These are phyloP conservation scores for Phoenicopterus ruber DNA, from an alignment of 2,113 vertebrate genomes.

Conservation along the genomic window DNA sequence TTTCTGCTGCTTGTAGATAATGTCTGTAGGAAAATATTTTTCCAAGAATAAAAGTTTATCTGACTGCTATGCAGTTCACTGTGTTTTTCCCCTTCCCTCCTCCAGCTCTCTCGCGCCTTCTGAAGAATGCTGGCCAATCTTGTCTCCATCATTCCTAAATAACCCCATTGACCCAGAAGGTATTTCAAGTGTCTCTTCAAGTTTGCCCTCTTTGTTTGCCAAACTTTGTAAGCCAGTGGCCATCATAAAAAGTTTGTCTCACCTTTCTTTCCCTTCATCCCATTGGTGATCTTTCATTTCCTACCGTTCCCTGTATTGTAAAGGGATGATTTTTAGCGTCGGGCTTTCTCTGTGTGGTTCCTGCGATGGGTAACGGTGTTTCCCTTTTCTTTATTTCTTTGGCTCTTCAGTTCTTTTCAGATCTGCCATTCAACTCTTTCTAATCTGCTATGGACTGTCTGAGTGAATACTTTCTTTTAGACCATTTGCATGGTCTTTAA, in stretches of 20 bases:
- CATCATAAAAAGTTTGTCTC: neutral
- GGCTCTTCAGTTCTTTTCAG: neutral
- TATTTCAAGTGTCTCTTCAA: neutral
- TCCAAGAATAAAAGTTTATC: neutral
- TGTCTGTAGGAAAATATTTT: neutral
- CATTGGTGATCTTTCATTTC: neutral
- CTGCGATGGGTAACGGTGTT: neutral
- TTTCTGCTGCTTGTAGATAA: slow-evolving; percentile 3
- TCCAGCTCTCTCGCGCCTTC: neutral
- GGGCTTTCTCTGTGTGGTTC: neutral
- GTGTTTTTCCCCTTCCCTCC: neutral
- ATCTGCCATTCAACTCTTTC: neutral
- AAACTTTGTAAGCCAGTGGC: neutral
- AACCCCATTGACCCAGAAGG: neutral
- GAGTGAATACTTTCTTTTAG: neutral
- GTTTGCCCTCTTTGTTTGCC: neutral
- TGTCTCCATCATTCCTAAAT: neutral
- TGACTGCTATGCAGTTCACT: neutral
- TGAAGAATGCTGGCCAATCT: neutral
- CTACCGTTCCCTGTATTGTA: neutral
- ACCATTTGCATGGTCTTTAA: neutral
- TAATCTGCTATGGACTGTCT: neutral
- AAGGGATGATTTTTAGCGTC: neutral
- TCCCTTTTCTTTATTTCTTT: neutral
- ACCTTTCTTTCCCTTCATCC: neutral